Evolutionary conservation across 1,140 invertebrate species (phyloP), one percentile per base, ranked within the genome.

Genomic region (Ceratina japonica): DNA sequence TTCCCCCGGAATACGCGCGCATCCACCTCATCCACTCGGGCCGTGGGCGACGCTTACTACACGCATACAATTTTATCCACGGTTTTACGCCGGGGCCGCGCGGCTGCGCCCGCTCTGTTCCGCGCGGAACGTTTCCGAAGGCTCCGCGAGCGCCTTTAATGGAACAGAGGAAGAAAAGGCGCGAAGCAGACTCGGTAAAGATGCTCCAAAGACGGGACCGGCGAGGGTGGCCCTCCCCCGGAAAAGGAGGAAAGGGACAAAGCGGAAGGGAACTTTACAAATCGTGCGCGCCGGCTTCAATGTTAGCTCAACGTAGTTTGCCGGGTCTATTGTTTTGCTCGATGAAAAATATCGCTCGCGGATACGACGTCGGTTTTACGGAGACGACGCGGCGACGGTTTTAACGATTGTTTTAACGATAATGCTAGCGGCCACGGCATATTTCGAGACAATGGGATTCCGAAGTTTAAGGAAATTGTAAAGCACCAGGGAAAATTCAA

Each of bases 231-330:
- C 13, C 13, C n/a, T 22, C 37, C 27, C 22, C 49, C 18, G n/a
- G 31, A 37, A 15, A 27, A 68, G 49, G 10, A 22, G n/a, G 24
- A 54, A 61, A 31, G 56, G 27, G 27, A 49, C 22, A 44, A 51
- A 49, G 22, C 20, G 18, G 24, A 44, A 15, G 24, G 27, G 37
- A 63, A 74, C 77, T 44, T 84, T 81, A 80, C 80, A 82, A 85
- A 86, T 87, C 80, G 81, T 84, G 37, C 49, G 72, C 59, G 56
- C 71, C 51, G 15, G 18, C 66, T 70, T 27, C 24, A 31, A 58
- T 70, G 66, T 58, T 70, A 70, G 66, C 66, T 70, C 24, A 56
- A 70, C 51, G 24, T 58, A 70, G 66, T 70, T 70, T 70, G 54
- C 66, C 51, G 12, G 13, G 51, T 20, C 51, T 56, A 70, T 70